Evolutionary conservation across 2,113 vertebrate genomes (phyloP).

Genomic region (Lasiurus borealis): DNA sequence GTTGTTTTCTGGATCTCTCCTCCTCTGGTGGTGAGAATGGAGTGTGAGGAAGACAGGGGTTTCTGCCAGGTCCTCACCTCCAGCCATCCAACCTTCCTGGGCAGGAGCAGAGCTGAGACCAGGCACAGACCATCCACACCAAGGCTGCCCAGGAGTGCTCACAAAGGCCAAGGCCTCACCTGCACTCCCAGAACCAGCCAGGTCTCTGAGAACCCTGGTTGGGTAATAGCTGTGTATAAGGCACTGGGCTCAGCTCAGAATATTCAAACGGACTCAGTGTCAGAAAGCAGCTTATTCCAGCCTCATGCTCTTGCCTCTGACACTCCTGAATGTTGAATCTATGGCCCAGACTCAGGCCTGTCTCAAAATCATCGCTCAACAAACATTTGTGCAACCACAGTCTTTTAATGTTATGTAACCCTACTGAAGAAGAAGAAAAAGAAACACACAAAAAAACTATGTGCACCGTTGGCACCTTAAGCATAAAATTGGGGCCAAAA

Average conservation of each 20-base stretch:
- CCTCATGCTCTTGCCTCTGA: accelerated
- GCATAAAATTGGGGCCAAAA: background rate
- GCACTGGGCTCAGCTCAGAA: accelerated
- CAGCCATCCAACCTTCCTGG: accelerated
- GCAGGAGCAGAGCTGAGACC: accelerated
- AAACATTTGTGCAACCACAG: background rate
- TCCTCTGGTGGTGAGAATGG: accelerated
- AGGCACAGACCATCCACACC: accelerated
- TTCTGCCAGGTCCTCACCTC: accelerated
- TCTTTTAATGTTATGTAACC: background rate
- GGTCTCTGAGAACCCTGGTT: background rate
- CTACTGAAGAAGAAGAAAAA: background rate
- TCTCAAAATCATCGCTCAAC: accelerated
- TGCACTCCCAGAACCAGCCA: accelerated
- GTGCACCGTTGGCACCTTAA: background rate
- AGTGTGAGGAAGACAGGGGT: accelerated
- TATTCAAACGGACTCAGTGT: accelerated
- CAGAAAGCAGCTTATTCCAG: accelerated
- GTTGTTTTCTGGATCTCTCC: accelerated
- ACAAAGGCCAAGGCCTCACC: accelerated
- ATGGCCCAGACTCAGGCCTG: accelerated
- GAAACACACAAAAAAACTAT: no score
- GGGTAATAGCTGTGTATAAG: accelerated
- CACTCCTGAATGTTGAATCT: accelerated
- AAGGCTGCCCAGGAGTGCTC: background rate